phyloP scores from a whole-genome alignment of 2,113 vertebrate genomes.

The Tringa solitaria region DNA sequence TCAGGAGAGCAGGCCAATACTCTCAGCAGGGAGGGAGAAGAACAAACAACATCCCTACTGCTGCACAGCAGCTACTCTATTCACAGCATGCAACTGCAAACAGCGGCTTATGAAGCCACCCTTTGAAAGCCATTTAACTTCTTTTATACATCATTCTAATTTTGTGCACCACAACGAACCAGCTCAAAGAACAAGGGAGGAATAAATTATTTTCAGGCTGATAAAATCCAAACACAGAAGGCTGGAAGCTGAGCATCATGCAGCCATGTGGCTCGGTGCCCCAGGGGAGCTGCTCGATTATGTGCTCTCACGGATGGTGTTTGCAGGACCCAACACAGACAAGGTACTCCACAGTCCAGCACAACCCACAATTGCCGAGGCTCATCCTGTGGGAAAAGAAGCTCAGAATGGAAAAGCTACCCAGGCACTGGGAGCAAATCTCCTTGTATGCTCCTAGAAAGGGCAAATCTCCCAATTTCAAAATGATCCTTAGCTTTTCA shows the following conservation, averaged over 20 bases:
- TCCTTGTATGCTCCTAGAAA: background rate
- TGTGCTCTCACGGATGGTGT: fast-evolving
- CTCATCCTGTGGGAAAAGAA: background rate
- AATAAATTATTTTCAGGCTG: background rate
- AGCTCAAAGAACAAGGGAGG: background rate
- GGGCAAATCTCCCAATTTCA: background rate
- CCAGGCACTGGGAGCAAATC: background rate
- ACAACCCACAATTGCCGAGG: background rate
- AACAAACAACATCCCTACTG: fast-evolving
- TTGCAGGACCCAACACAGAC: background rate
- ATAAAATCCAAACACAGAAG: background rate
- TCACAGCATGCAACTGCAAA: background rate
- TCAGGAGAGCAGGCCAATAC: background rate
- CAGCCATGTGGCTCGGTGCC: fast-evolving
- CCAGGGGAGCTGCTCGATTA: background rate
- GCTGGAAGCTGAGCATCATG: background rate
- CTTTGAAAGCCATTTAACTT: background rate
- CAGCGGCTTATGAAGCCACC: background rate
- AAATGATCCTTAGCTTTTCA: background rate
- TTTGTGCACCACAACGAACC: background rate
- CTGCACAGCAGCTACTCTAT: background rate
- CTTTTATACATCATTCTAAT: background rate
- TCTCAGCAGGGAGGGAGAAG: background rate
- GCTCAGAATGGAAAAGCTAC: background rate
- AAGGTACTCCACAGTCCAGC: background rate